These are phyloP conservation scores for Mythimna albipuncta DNA, from an alignment of 2,888 invertebrate genomes.

Conservation along the genomic window DNA sequence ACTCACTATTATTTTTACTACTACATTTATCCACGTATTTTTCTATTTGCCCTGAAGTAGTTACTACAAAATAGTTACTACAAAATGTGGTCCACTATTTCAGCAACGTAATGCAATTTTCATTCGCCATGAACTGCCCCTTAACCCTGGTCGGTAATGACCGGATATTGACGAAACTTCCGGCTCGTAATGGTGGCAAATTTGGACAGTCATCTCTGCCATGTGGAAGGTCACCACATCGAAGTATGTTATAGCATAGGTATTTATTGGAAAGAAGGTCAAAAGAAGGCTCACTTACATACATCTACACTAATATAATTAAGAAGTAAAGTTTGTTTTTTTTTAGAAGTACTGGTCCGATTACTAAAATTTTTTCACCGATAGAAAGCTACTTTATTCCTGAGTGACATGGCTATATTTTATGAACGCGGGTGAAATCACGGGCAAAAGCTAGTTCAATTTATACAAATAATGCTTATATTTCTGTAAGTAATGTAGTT, in stretches of 20 bases:
- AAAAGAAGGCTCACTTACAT: no score
- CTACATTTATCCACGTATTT: no score
- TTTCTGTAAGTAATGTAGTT: no score
- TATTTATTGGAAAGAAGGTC: not conserved
- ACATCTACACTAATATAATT: no score
- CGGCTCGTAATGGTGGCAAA: conserved; percentile 36
- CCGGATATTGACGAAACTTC: conserved; percentile 43
- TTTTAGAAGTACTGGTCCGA: no score
- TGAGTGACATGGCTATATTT: no score
- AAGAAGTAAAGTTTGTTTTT: no score
- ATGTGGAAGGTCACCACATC: not conserved
- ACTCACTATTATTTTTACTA: not conserved
- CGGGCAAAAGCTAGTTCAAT: no score
- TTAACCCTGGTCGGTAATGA: conserved; percentile 39
- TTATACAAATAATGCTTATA: not conserved
- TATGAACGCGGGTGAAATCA: no score
- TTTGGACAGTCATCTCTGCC: conserved; percentile 8
- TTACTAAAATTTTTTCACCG: no score
- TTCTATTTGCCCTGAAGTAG: no score
- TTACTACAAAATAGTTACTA: not conserved
- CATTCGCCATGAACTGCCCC: conserved; percentile 1
- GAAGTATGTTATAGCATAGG: not conserved
- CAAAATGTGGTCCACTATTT: conserved; percentile 1
- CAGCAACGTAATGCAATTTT: conserved; percentile 22
- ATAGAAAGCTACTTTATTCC: no score